These are phyloP conservation scores for Aplidium turbinatum DNA, from an alignment of 23 tunicate species.

Conservation along the genomic window DNA sequence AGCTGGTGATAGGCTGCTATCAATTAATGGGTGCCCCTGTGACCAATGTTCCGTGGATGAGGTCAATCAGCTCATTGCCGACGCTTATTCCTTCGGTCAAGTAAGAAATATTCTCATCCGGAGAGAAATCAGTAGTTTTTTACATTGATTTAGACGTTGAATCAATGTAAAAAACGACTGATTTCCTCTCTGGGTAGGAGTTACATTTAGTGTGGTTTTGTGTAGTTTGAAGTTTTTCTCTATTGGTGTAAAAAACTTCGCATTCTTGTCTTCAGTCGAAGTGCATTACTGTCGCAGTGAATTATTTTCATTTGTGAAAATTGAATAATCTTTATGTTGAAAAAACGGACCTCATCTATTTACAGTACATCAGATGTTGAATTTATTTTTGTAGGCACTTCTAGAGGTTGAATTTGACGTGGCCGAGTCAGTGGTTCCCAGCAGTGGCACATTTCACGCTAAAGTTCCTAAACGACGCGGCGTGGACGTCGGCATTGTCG, in stretches of 20 bases:
- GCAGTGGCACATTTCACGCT: conserved; percentile 87
- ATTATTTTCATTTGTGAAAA: too few relatives aligned
- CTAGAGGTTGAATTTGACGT: conserved; percentile 93
- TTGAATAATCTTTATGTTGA: too few relatives aligned
- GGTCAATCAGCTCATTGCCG: conserved; percentile 73
- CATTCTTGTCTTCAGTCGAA: too few relatives aligned
- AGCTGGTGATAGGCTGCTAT: conserved; percentile 75
- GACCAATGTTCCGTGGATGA: conserved; percentile 80
- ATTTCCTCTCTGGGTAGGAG: too few relatives aligned
- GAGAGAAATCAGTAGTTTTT: too few relatives aligned
- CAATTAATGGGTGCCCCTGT: conserved; percentile 68
- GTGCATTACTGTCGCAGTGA: too few relatives aligned
- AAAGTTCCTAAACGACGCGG: conserved; percentile 81
- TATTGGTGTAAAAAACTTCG: too few relatives aligned
- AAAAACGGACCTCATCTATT: too few relatives aligned
- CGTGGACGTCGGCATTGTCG: conserved; percentile 78
- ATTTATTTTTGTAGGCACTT: conserved; percentile 52
- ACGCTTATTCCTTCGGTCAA: conserved; percentile 68
- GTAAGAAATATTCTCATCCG: conserved; percentile 23
- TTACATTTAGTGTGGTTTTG: too few relatives aligned
- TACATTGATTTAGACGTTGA: too few relatives aligned
- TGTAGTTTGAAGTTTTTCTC: too few relatives aligned
- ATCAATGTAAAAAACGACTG: too few relatives aligned
- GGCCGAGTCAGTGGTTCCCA: conserved; percentile 95
- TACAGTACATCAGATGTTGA: background rate